phyloP scores from a whole-genome alignment of 2,113 vertebrate species.

The Neodon shergylaensis region DNA sequence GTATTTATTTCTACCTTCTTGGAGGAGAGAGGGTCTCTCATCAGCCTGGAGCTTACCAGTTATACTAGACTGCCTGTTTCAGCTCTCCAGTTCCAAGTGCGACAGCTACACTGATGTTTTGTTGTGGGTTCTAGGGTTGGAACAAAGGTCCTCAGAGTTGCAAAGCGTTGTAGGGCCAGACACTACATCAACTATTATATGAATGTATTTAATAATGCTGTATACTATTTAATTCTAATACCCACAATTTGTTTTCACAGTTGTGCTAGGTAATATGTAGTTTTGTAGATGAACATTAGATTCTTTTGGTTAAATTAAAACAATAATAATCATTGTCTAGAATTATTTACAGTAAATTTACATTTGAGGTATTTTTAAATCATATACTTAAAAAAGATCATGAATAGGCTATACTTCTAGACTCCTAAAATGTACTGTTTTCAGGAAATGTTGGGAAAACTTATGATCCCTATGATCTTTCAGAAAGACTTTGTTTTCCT shows the following conservation, averaged over 20 bases:
- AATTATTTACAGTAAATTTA: slow-evolving; percentile 8
- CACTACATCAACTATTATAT: not conserved
- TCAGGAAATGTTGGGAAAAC: not conserved
- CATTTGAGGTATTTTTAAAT: slow-evolving; percentile 5
- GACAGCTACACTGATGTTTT: no score
- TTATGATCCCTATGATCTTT: not conserved
- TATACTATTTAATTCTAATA: not conserved
- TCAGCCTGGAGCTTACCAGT: not conserved
- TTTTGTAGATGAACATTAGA: slow-evolving; percentile 53
- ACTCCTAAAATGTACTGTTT: slow-evolving; percentile 10
- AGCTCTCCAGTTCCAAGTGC: no score
- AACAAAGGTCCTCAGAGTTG: not conserved
- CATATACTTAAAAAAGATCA: not conserved
- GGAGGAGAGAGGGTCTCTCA: not conserved
- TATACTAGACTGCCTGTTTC: not conserved
- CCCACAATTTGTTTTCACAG: not conserved
- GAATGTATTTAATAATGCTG: not conserved
- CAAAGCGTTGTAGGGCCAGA: not conserved
- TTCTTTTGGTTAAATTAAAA: slow-evolving; percentile 41
- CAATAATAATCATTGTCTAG: slow-evolving; percentile 28
- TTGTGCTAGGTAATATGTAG: slow-evolving; percentile 8
- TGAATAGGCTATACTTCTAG: not conserved
- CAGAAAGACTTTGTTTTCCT: not conserved
- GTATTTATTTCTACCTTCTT: not conserved
- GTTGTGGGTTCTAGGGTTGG: not conserved